Conservation (phyloP, 2,888 invertebrate species). For the Dinocampus coccinellae region DNA sequence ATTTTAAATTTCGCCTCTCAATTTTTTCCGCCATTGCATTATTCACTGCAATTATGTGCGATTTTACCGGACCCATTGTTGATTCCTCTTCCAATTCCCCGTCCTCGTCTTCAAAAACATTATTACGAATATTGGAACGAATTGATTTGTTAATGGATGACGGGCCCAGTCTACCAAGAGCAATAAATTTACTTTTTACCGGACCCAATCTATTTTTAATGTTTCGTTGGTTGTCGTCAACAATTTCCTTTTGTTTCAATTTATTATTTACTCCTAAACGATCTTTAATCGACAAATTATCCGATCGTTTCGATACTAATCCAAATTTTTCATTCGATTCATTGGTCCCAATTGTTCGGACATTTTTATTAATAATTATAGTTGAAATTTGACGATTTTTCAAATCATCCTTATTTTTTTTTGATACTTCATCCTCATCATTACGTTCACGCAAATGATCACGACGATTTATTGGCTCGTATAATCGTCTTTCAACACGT, state of each 20-base stretch:
- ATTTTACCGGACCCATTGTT: conserved; percentile 56
- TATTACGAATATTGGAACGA: conserved; percentile 57
- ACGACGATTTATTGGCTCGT: conserved; percentile 45
- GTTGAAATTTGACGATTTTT: conserved; percentile 30
- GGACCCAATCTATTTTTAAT: conserved; percentile 59
- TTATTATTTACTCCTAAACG: conserved; percentile 52
- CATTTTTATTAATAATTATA: conserved; percentile 32
- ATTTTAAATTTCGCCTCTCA: conserved; percentile 36
- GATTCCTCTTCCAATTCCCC: conserved; percentile 57
- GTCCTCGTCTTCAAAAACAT: conserved; percentile 74
- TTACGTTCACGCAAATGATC: conserved; percentile 42
- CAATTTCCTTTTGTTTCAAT: conserved; percentile 40
- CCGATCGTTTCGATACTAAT: conserved; percentile 37
- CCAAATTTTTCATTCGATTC: conserved; percentile 22
- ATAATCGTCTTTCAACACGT: conserved; percentile 40
- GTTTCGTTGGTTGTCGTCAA: conserved; percentile 18
- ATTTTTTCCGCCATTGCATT: conserved; percentile 41
- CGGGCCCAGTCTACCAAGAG: conserved; percentile 27
- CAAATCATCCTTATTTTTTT: conserved; percentile 36
- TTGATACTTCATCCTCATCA: conserved; percentile 42
- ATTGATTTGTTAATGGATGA: background rate
- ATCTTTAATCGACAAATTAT: conserved; percentile 51
- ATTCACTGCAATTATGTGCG: conserved; percentile 65
- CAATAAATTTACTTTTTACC: conserved; percentile 39
- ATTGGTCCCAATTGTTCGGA: conserved; percentile 28